Base-by-base conservation (phyloP, 2,797 vertebrate genomes). In the Danionella dracula region DNA sequence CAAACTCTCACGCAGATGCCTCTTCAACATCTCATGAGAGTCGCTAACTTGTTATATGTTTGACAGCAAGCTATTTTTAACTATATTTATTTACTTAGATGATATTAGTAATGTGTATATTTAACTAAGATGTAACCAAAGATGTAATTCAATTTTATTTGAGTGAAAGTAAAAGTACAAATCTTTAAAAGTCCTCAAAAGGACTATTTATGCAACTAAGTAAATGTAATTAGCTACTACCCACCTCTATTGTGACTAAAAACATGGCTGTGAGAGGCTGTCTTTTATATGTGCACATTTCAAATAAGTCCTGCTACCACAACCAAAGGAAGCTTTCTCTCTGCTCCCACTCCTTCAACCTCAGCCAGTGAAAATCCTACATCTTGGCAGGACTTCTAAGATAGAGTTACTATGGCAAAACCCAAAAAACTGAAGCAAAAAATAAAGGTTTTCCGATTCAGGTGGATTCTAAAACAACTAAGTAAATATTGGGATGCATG, bases 321-420 rank as follows among this genome's bases (percentile, higher is more conserved):
- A 69, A 79, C 76, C 74, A 75, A 86, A 85, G 75, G 80, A 80
- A 68, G 72, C 70, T 66, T 75, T 68, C 72, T 44, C 64, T 80
- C 74, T 81, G 79, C 79, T 78, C 84, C 81, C 68, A 79, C 80
- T 81, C 68, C 59, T 49, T 81, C 78, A 80, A 76, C 76, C 63
- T 73, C 45, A 70, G 75, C 70, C 79, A 73, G 76, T 71, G 68
- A 78, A 76, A 84, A 73, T 67, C 69, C 70, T 81, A 75, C 68
- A 81, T 78, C 78, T 83, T 78, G 69, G 73, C 73, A 76, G 72
- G 73, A 78, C 37, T 38, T 50, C 48, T 76, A 74, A 76, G 70
- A 75, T 73, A 64, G 75, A 60, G 86, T 89, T 89, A 85, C 87
- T 85, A 85, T 78, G 86, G 86, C 83, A 90, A 90, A 68, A 83